Evolutionary conservation across 2,113 vertebrate species (phyloP).

Genomic region (Acrocephalus kingi): DNA sequence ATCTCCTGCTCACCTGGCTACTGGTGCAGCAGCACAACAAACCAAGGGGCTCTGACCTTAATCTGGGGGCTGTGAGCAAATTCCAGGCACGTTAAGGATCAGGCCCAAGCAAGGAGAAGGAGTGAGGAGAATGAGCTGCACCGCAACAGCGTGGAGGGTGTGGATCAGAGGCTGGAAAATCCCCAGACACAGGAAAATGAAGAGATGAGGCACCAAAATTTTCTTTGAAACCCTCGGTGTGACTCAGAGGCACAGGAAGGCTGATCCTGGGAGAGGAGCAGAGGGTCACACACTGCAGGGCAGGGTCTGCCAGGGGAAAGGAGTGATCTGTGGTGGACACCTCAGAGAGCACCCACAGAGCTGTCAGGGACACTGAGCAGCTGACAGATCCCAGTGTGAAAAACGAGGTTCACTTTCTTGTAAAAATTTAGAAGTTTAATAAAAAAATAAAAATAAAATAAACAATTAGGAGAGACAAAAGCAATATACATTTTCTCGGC

Average conservation of each 20-base stretch:
- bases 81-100: background rate
- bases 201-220: background rate
- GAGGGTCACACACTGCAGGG: accelerated
- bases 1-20: background rate
- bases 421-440: too few relatives aligned
- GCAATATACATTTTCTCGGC: too few relatives aligned
- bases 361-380: background rate
- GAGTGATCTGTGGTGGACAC: background rate
- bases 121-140: background rate
- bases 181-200: background rate
- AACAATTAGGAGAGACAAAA: too few relatives aligned
- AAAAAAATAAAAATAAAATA: too few relatives aligned
- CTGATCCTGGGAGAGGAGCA: background rate
- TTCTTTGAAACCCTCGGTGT: background rate
- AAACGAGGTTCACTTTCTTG: too few relatives aligned
- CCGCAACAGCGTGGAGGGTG: background rate
- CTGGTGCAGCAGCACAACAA: background rate
- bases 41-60: background rate
- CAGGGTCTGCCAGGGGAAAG: background rate
- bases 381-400: background rate
- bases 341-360: background rate
- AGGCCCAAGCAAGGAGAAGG: background rate
- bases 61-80: background rate
- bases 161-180: conserved; percentile 32
- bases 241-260: background rate